Percentiles rank a stretch among this genome's conserved stretches.
These are phyloP conservation scores for Aphelinus atriplicis DNA, from an alignment of 1,140 invertebrate genomes.

Conservation along the genomic window DNA sequence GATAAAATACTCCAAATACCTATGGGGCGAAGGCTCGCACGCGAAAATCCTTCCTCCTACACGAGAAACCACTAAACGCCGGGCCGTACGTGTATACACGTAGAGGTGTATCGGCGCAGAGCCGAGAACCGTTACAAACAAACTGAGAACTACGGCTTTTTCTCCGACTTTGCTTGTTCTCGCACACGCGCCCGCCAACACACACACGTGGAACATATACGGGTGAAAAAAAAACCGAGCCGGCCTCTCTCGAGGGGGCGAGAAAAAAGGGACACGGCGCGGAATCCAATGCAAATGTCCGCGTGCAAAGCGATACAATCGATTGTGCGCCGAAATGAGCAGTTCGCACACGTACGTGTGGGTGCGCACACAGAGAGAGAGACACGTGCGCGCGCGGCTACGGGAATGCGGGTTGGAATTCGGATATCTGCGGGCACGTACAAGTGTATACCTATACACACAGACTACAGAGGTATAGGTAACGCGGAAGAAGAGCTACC, in stretches of 20 bases:
- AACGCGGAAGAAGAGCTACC: not conserved
- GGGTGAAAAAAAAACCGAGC: not conserved
- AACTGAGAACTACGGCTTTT: slow-evolving; percentile 4
- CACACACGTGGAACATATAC: too few species aligned
- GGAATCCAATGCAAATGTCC: slow-evolving; percentile 20
- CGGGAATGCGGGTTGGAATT: slow-evolving; percentile 32
- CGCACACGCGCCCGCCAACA: not conserved
- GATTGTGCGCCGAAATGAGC: not conserved
- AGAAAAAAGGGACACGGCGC: not conserved
- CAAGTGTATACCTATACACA: too few species aligned
- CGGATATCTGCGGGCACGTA: not conserved
- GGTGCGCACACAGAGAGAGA: not conserved
- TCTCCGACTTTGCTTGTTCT: not conserved
- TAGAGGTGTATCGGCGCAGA: too few species aligned
- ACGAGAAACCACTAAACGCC: not conserved
- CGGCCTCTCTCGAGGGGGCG: not conserved
- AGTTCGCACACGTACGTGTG: too few species aligned
- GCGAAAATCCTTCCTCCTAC: not conserved
- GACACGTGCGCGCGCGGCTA: not conserved
- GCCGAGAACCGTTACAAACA: not conserved
- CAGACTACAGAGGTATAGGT: not conserved
- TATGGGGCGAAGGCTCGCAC: not conserved
- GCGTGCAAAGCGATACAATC: slow-evolving; percentile 13
- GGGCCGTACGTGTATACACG: too few species aligned
- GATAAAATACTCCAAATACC: not conserved